phyloP scores from a whole-genome alignment of 2,888 invertebrate species.

The Pterobdella sp. region DNA sequence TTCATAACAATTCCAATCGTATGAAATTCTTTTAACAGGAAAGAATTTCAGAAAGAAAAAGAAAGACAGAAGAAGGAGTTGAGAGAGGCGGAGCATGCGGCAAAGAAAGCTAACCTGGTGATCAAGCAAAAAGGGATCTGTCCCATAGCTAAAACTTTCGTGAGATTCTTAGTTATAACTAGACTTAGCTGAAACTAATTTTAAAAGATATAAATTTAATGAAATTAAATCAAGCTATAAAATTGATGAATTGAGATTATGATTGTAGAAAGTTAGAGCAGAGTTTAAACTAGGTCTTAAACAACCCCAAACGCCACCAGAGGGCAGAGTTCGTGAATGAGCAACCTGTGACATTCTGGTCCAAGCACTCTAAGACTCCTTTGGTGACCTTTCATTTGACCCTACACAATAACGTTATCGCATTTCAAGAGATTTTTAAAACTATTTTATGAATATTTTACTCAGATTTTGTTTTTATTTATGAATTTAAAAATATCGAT shows the following conservation, averaged over 20 bases:
- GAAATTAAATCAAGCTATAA: too few relatives aligned
- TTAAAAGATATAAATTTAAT: background rate
- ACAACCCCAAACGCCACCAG: constrained; percentile 39
- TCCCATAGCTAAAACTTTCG: constrained; percentile 15
- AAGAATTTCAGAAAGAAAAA: constrained; percentile 4
- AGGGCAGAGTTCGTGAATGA: constrained; percentile 47
- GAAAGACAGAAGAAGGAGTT: background rate
- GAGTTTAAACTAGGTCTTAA: background rate
- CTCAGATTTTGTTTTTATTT: too few relatives aligned
- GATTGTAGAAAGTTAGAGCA: too few relatives aligned
- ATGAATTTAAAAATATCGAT: too few relatives aligned
- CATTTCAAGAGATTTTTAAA: too few relatives aligned
- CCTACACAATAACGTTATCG: too few relatives aligned
- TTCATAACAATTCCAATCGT: background rate
- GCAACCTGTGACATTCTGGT: constrained; percentile 51
- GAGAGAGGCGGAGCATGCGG: background rate
- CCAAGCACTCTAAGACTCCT: constrained; percentile 48
- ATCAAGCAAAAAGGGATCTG: constrained; percentile 15
- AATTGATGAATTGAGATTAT: too few relatives aligned
- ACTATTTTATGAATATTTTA: too few relatives aligned
- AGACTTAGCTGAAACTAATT: background rate
- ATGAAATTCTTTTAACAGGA: background rate
- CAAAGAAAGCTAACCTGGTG: constrained; percentile 6
- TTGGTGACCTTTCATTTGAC: too few relatives aligned
- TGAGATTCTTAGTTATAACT: constrained; percentile 1